Evolutionary conservation across 2,797 vertebrate genomes (phyloP).

Genomic region (Pitangus sulphuratus): DNA sequence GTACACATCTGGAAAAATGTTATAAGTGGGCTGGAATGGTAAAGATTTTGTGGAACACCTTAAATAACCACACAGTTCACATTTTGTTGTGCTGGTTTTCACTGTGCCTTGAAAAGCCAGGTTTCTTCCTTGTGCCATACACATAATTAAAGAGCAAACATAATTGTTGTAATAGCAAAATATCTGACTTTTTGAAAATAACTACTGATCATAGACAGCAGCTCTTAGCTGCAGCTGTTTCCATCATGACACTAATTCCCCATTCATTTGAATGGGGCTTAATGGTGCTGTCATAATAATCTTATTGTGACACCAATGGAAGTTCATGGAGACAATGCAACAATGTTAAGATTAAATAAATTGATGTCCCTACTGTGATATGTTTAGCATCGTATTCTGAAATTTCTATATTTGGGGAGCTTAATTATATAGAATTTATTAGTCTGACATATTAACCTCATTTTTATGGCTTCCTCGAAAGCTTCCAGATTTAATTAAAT

Average conservation of each 20-base stretch:
- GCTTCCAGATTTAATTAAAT: slow-evolving; percentile 65
- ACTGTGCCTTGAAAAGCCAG: neutral
- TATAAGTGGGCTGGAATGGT: neutral
- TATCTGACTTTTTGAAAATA: slow-evolving; percentile 65
- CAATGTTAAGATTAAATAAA: slow-evolving; percentile 75
- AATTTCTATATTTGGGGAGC: slow-evolving; percentile 64
- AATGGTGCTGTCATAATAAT: slow-evolving; percentile 70
- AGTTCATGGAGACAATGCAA: slow-evolving; percentile 67
- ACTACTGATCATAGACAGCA: slow-evolving; percentile 42
- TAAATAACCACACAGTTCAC: accelerated
- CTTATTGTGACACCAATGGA: slow-evolving; percentile 67
- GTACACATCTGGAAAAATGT: neutral
- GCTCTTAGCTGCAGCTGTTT: slow-evolving; percentile 71
- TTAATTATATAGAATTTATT: slow-evolving; percentile 71
- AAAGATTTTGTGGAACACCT: neutral
- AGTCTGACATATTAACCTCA: slow-evolving; percentile 70
- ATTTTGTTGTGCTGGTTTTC: neutral
- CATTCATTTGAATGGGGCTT: slow-evolving; percentile 67
- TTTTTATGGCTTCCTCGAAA: slow-evolving; percentile 60
- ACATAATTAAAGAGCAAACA: neutral
- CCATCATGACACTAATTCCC: slow-evolving; percentile 69
- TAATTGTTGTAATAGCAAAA: slow-evolving; percentile 36
- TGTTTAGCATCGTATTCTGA: slow-evolving; percentile 60
- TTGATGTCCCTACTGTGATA: slow-evolving; percentile 56
- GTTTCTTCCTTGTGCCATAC: neutral